phyloP scores from a whole-genome alignment of 2,888 invertebrate genomes.

The Caenorhabditis sulstoni region DNA sequence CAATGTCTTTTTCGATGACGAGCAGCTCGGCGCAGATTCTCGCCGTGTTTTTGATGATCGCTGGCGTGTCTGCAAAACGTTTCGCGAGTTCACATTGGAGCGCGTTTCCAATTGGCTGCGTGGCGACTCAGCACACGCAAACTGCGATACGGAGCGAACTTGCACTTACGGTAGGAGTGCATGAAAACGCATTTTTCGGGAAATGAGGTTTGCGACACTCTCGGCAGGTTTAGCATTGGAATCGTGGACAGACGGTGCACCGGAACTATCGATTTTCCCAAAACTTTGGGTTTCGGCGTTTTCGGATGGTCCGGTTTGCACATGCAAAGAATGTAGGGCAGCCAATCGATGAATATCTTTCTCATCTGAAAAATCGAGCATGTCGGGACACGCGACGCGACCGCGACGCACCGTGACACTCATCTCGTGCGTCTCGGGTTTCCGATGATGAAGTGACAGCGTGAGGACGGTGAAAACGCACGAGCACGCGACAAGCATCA shows the following conservation, averaged over 20 bases:
- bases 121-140: too few relatives aligned
- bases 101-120: too few relatives aligned
- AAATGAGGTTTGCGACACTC: conserved; percentile 46
- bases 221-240: conserved; percentile 61
- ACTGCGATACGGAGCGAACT: too few relatives aligned
- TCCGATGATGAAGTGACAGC: conserved; percentile 65
- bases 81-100: too few relatives aligned
- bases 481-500: conserved; percentile 70
- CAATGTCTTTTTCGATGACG: conserved; percentile 55
- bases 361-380: conserved; percentile 57
- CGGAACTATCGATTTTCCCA: conserved; percentile 65
- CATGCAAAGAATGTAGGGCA: conserved; percentile 68
- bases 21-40: conserved; percentile 60
- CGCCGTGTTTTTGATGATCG: conserved; percentile 51
- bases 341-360: conserved; percentile 68
- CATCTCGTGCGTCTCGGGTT: conserved; percentile 66
- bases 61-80: conserved; percentile 19
- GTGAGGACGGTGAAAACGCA: conserved; percentile 71
- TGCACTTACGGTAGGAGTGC: background rate
- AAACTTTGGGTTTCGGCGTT: conserved; percentile 68
- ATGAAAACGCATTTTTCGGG: conserved; percentile 24
- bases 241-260: conserved; percentile 64
- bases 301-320: conserved; percentile 67
- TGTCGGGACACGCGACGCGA: too few relatives aligned
- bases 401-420: conserved; percentile 9